phyloP scores from a whole-genome alignment of 1,140 invertebrate genomes.

The Harpegnathos saltator region DNA sequence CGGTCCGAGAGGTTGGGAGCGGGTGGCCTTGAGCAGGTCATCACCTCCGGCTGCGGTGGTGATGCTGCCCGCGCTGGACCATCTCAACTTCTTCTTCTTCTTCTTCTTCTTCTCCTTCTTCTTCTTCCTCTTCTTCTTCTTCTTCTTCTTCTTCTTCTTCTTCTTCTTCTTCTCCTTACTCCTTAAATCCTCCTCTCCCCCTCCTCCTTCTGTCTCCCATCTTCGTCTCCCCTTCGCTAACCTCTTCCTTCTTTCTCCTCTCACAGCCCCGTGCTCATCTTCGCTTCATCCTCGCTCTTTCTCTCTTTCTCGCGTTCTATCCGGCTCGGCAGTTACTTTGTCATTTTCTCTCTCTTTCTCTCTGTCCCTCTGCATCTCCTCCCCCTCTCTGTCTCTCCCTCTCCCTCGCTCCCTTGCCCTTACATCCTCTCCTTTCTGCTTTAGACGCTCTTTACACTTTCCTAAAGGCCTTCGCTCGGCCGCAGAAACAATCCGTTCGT shows the following conservation, averaged over 20 bases:
- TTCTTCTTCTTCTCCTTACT: too few relatives aligned
- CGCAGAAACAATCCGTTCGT: slow-evolving; percentile 72
- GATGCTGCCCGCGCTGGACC: slow-evolving; percentile 77
- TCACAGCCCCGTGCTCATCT: slow-evolving; percentile 10
- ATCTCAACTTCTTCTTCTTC: slow-evolving; percentile 81
- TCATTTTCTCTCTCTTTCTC: slow-evolving; percentile 46
- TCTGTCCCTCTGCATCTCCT: slow-evolving; percentile 2
- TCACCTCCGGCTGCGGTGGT: slow-evolving; percentile 81
- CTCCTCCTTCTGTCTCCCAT: slow-evolving; percentile 29
- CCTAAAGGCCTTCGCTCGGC: slow-evolving; percentile 63
- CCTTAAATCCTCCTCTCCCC: slow-evolving; percentile 60
- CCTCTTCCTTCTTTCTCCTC: slow-evolving; percentile 37
- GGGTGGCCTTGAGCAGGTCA: slow-evolving; percentile 85
- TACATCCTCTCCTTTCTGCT: slow-evolving; percentile 18
- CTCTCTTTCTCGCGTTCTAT: slow-evolving; percentile 32
- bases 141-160: slow-evolving; percentile 60
- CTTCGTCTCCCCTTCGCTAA: slow-evolving; percentile 50
- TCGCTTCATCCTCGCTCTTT: slow-evolving; percentile 50
- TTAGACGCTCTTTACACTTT: slow-evolving; percentile 71
- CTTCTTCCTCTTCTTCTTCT: slow-evolving; percentile 73
- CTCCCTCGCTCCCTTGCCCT: neutral
- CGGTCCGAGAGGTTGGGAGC: slow-evolving; percentile 77
- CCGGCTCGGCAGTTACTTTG: slow-evolving; percentile 51
- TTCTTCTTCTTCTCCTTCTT: slow-evolving; percentile 44
- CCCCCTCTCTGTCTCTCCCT: slow-evolving; percentile 19